A percentile compares a stretch with the other conserved stretches of the same genome.
Conservation (phyloP, 2,888 invertebrate species). For the Portevinia maculata region DNA sequence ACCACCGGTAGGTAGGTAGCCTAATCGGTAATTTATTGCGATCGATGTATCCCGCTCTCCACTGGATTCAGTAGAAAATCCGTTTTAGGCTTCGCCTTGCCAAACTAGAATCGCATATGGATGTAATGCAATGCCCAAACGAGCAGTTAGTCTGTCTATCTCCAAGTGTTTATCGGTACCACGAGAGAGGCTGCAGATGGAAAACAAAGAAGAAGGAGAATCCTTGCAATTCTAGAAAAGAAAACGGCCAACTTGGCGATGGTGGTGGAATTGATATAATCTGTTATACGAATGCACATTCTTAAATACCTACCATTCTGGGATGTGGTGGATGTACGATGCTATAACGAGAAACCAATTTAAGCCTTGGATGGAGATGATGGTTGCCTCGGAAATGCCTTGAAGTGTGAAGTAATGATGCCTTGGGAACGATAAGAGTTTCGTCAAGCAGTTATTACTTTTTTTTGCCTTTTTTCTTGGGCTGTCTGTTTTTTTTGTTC, state of each 20-base stretch:
- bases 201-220: conserved; percentile 1
- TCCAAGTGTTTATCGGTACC: conserved; percentile 32
- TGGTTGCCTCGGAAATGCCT: conserved; percentile 73
- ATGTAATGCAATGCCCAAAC: conserved; percentile 19
- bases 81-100: conserved; percentile 46
- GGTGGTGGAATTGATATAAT: conserved; percentile 68
- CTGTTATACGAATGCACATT: conserved; percentile 68
- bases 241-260: conserved; percentile 35
- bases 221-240: conserved; percentile 73
- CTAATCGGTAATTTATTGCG: conserved; percentile 81
- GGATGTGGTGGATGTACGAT: conserved; percentile 39
- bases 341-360: conserved; percentile 72
- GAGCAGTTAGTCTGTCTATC: conserved; percentile 36
- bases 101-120: conserved; percentile 47
- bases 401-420: conserved; percentile 82
- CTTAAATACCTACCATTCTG: conserved; percentile 69
- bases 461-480: conserved; percentile 7
- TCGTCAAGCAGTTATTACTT: conserved; percentile 58
- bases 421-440: conserved; percentile 80
- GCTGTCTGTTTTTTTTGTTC: background rate
- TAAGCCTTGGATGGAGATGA: conserved; percentile 73
- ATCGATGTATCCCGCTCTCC: conserved; percentile 75
- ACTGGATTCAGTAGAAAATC: background rate
- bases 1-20: conserved; percentile 74
- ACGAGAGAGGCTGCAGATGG: background rate